These are phyloP conservation scores for Gobiocypris rarus DNA, from an alignment of 2,113 vertebrate species.

Conservation along the genomic window DNA sequence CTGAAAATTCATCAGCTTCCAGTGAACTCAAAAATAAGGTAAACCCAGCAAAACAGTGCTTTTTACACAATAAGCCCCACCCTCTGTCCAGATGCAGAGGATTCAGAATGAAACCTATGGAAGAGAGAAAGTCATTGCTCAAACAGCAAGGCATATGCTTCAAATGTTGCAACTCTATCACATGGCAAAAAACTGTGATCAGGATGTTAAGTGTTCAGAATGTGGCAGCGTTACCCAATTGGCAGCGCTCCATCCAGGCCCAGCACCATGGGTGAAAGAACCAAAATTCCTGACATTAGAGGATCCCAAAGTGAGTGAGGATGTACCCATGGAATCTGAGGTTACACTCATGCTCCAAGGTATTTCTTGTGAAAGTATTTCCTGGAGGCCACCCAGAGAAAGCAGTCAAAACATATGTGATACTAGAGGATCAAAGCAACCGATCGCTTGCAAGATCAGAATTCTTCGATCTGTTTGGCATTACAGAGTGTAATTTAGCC, in stretches of 20 bases:
- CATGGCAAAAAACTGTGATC: conserved; percentile 22
- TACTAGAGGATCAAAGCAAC: conserved; percentile 13
- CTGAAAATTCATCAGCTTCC: not conserved
- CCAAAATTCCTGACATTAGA: not conserved
- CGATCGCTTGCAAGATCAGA: conserved; percentile 20
- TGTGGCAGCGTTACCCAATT: conserved; percentile 26
- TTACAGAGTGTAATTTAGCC: not conserved
- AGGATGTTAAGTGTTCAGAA: conserved; percentile 32
- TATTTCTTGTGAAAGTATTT: conserved; percentile 24
- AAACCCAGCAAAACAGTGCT: conserved; percentile 40
- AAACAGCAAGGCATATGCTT: conserved; percentile 43
- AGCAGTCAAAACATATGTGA: not conserved
- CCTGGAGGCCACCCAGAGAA: conserved; percentile 20
- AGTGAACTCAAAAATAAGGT: not conserved
- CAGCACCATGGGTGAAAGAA: not conserved
- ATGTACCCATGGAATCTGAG: not conserved
- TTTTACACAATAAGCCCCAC: conserved; percentile 46
- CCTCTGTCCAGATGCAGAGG: conserved; percentile 37
- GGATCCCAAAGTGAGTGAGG: conserved; percentile 15
- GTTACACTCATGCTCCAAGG: conserved; percentile 46
- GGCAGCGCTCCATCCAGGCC: conserved; percentile 44
- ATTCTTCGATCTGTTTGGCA: conserved; percentile 27
- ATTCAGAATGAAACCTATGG: conserved; percentile 36
- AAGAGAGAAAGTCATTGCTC: conserved; percentile 34
- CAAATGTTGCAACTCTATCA: conserved; percentile 18